phyloP scores from a whole-genome alignment of 2,888 invertebrate species.

The Syrphus vitripennis region DNA sequence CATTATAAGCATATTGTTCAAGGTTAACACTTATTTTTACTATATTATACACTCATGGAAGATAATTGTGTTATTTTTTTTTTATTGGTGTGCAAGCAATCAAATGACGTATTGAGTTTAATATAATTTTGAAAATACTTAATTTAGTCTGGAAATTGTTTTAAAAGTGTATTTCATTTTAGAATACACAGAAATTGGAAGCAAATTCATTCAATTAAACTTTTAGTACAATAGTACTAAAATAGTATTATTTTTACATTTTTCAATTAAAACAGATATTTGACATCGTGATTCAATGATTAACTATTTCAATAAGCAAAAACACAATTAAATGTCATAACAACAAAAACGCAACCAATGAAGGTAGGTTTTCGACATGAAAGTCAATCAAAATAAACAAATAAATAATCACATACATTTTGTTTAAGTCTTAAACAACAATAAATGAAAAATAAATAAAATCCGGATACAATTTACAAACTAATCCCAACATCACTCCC shows the following conservation, averaged over 20 bases:
- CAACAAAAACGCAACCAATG: no score
- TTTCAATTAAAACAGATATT: neutral
- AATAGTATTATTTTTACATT: neutral
- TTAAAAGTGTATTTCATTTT: no score
- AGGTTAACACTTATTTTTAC: neutral
- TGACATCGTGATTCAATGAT: neutral
- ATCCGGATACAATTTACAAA: neutral
- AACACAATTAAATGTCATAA: no score
- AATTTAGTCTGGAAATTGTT: no score
- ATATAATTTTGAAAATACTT: no score
- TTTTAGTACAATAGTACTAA: slow-evolving; percentile 5
- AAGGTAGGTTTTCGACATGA: neutral
- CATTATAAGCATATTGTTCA: neutral
- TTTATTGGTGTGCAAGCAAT: no score
- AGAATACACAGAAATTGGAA: no score
- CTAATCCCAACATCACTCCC: neutral
- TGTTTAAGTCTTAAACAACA: neutral
- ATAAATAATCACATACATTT: neutral
- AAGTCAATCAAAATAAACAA: neutral
- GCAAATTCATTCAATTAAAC: no score
- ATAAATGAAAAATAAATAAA: neutral
- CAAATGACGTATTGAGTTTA: no score
- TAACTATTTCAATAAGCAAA: neutral
- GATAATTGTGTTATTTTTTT: neutral
- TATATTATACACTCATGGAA: neutral